A percentile compares a stretch with the other conserved stretches of the same genome.
Conservation (phyloP, 2,113 vertebrate genomes). For the Mus spicilegus region DNA sequence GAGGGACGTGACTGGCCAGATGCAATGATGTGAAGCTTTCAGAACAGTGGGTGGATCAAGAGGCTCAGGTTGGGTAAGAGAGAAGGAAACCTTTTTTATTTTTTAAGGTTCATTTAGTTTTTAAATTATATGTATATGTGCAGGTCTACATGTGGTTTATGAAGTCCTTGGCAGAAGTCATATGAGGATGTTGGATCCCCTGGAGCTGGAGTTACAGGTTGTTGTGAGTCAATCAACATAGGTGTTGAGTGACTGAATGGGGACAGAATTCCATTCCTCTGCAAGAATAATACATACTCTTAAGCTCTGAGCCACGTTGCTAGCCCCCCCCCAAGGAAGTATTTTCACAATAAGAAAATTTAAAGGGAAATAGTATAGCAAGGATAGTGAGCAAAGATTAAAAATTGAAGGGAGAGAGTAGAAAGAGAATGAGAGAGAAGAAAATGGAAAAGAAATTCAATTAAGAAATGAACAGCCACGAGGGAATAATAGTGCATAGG, state of each 20-base stretch:
- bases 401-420: background rate
- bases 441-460: background rate
- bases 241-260: background rate
- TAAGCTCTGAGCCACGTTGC: background rate
- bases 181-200: too few species aligned
- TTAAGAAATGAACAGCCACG: background rate
- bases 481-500: background rate
- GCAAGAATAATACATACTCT: background rate
- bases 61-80: background rate
- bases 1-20: background rate
- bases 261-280: background rate
- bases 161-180: background rate
- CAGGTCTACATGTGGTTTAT: background rate
- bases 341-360: constrained; percentile 36
- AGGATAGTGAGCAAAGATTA: background rate
- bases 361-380: background rate
- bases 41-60: background rate
- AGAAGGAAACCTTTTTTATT: background rate
- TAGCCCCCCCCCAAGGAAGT: background rate
- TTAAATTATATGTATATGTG: background rate
- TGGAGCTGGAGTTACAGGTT: background rate
- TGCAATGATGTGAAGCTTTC: background rate
- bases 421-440: background rate
- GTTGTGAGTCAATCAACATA: too few species aligned
- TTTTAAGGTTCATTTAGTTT: background rate